These are phyloP conservation scores for Himalopsyche anomala DNA, from an alignment of 2,888 invertebrate species.

Conservation along the genomic window DNA sequence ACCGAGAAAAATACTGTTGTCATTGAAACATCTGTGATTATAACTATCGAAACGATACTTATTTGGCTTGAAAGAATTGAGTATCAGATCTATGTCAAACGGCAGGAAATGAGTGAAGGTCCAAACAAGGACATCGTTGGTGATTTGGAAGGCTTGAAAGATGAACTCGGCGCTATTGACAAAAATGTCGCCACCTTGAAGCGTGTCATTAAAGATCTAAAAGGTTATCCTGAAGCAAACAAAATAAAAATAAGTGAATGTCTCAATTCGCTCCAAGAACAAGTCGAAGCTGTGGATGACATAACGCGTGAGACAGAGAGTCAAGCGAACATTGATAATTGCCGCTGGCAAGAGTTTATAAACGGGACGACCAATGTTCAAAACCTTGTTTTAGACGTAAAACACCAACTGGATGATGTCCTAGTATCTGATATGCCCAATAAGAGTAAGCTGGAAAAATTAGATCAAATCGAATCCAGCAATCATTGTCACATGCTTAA, in stretches of 20 bases:
- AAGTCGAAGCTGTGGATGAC: slow-evolving; percentile 83
- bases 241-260: slow-evolving; percentile 76
- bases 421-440: slow-evolving; percentile 81
- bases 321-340: slow-evolving; percentile 69
- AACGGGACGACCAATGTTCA: slow-evolving; percentile 79
- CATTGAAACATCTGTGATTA: slow-evolving; percentile 83
- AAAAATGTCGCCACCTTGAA: slow-evolving; percentile 82
- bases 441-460: slow-evolving; percentile 80
- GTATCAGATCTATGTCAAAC: slow-evolving; percentile 82
- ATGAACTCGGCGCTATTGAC: slow-evolving; percentile 82
- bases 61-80: slow-evolving; percentile 91
- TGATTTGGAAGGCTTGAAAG: slow-evolving; percentile 79
- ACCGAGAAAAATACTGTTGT: slow-evolving; percentile 76
- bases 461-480: slow-evolving; percentile 83
- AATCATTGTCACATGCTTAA: slow-evolving; percentile 81
- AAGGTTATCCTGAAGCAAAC: slow-evolving; percentile 70
- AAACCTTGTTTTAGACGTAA: slow-evolving; percentile 74
- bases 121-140: slow-evolving; percentile 79
- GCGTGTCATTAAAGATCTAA: slow-evolving; percentile 73
- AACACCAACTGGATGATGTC: slow-evolving; percentile 76
- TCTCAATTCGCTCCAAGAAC: slow-evolving; percentile 79
- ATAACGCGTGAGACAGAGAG: slow-evolving; percentile 79
- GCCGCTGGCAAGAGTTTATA: slow-evolving; percentile 84
- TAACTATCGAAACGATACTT: slow-evolving; percentile 88
- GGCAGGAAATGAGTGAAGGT: slow-evolving; percentile 77